Percentiles rank a stretch among this genome's conserved stretches.
Conservation (phyloP, 2,797 vertebrate species). For the Salmo trutta region DNA sequence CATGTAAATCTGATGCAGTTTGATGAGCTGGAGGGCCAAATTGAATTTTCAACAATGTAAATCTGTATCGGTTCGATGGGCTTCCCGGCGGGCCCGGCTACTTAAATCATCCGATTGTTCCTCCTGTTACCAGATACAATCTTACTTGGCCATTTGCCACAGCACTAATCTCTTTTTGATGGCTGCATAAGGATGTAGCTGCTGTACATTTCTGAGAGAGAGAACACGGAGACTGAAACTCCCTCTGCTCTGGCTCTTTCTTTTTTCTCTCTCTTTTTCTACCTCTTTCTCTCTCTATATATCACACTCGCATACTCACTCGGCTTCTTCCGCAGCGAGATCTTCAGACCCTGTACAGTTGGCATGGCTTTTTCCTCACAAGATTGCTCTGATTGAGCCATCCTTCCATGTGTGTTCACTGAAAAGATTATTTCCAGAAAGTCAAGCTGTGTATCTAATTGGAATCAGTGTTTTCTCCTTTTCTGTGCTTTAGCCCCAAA, state of each 20-base stretch:
- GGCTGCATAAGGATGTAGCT: constrained; percentile 62
- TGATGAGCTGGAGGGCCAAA: constrained; percentile 79
- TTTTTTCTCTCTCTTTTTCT: constrained; percentile 19
- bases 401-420: constrained; percentile 64
- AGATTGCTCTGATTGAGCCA: constrained; percentile 62
- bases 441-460: background rate
- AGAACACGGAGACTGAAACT: constrained; percentile 47
- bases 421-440: constrained; percentile 7
- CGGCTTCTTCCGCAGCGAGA: constrained; percentile 13
- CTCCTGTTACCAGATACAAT: constrained; percentile 71
- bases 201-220: constrained; percentile 73
- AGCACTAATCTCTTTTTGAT: constrained; percentile 86
- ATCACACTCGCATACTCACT: constrained; percentile 32
- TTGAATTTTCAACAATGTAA: constrained; percentile 90
- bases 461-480: background rate
- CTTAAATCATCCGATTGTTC: constrained; percentile 82
- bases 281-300: constrained; percentile 25
- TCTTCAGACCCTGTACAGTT: constrained; percentile 52
- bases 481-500: background rate
- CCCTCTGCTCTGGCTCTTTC: constrained; percentile 4
- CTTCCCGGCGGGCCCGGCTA: constrained; percentile 59
- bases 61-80: constrained; percentile 83
- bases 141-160: constrained; percentile 80
- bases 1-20: constrained; percentile 83
- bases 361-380: constrained; percentile 39